phyloP scores from a whole-genome alignment of 2,113 vertebrate genomes.

The Cebus imitator region DNA sequence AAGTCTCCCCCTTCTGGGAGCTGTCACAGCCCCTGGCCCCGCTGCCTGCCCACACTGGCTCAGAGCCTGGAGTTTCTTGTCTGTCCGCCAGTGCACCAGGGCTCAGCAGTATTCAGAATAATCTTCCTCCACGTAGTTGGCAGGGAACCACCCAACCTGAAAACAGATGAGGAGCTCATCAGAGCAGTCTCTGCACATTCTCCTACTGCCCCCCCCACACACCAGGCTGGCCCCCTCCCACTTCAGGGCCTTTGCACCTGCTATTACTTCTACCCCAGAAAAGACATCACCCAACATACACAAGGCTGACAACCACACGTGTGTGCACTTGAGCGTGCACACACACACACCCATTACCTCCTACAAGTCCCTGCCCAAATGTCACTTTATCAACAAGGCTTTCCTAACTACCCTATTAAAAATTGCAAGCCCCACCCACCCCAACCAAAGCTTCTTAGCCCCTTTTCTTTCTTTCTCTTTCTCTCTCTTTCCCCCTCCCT shows the following conservation, averaged over 20 bases:
- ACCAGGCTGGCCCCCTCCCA: neutral
- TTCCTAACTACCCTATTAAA: neutral
- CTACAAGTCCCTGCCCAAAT: neutral
- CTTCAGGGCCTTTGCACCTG: neutral
- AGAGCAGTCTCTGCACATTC: neutral
- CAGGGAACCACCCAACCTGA: slow-evolving; percentile 93
- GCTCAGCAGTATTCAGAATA: slow-evolving; percentile 94
- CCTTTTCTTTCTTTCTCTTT: too few relatives aligned
- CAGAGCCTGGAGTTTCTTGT: neutral
- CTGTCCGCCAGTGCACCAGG: neutral
- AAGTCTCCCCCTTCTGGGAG: neutral
- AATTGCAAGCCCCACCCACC: neutral
- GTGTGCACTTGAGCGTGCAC: too few relatives aligned
- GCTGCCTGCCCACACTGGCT: neutral
- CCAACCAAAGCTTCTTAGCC: too few relatives aligned
- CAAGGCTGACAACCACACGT: neutral
- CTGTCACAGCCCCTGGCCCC: neutral
- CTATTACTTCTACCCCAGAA: neutral
- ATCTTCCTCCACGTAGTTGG: slow-evolving; percentile 97
- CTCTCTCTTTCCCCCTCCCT: too few relatives aligned
- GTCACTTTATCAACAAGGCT: neutral
- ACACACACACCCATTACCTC: neutral
- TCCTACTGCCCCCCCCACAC: neutral
- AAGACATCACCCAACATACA: neutral
- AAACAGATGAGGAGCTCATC: neutral